Evolutionary conservation across 2,113 vertebrate species (phyloP).

Genomic region (Nothobranchius kuhntae): DNA sequence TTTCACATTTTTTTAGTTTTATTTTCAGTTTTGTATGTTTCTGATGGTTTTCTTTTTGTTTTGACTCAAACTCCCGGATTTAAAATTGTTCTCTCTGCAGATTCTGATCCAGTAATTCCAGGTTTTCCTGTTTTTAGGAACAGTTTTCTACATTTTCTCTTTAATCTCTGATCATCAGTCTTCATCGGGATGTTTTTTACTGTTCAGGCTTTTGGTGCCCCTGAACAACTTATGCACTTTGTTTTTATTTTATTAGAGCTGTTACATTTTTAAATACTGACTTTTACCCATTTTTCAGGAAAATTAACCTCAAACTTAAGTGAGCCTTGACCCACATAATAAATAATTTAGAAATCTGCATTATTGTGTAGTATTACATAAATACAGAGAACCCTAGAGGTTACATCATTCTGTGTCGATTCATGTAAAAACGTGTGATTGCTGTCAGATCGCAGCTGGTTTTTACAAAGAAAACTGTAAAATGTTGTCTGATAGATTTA

Average conservation of each 20-base stretch:
- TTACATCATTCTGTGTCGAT: not conserved
- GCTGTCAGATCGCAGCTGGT: too few relatives aligned
- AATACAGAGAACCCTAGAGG: not conserved
- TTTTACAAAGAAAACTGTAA: not conserved
- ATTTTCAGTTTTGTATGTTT: not conserved
- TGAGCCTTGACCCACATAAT: not conserved
- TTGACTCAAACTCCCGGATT: too few relatives aligned
- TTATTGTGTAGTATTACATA: not conserved
- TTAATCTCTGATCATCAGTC: not conserved
- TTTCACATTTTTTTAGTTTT: not conserved
- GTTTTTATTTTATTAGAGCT: not conserved
- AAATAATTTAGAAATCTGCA: not conserved
- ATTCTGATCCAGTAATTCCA: not conserved
- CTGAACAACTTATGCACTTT: constrained; percentile 1
- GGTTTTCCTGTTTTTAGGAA: not conserved
- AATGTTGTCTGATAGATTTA: not conserved
- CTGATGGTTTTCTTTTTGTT: too few relatives aligned
- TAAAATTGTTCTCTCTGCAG: too few relatives aligned
- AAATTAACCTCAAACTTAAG: not conserved
- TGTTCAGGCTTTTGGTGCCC: not conserved
- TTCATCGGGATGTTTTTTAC: not conserved
- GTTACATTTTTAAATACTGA: not conserved
- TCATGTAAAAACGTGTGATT: too few relatives aligned
- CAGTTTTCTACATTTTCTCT: not conserved
- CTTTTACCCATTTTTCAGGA: not conserved